Evolutionary conservation across 2,888 invertebrate species (phyloP), one percentile per base, ranked within the genome.

Genomic region (Cryptus armator): DNA sequence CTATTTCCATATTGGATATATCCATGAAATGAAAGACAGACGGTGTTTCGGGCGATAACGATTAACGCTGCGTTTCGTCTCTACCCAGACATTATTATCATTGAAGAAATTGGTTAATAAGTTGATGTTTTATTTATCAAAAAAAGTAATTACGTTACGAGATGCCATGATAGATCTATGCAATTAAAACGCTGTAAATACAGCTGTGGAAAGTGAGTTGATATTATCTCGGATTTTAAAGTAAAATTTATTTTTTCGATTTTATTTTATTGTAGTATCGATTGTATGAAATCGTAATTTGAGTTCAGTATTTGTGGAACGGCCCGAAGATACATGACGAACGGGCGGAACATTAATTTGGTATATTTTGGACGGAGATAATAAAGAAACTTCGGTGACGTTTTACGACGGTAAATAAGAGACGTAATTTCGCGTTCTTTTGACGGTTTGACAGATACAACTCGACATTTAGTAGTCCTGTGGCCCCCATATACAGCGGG

Each of bases 1-100:
- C 48, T 29, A 16, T 16, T 29, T 62, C 48, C 70, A 12, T 70
- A 68, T 75, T 48, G 75, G 75, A 59, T 56, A 46, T 48, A 56
- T 75, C 24, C 43, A 37, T 59, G n/a, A 59, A 56, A 68, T 48
- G 37, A 37, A 14, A 16, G 9, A 43, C 43, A 14, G 43, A 43
- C 9, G 43, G n/a, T 43, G 16, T 43, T n/a, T 59, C 29, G 14
- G 14, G 32, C 29, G 32, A 59, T 32, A 59, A 59, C 32, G 5
- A 12, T 32, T 6, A 24, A 59, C 32, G 14, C 29, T 6, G 37
- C 7, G 5, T 7, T 37, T 37, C 37, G 6, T 37, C 2, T 37
- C 37, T 37, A 6, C 9, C 7, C 37, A 37, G 9, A 37, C 9
- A 37, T 37, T 37, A 7, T 37, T 37, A 0, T 5, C 12, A 12